phyloP scores from a whole-genome alignment of 2,113 vertebrate species.

The Cynocephalus volans region DNA sequence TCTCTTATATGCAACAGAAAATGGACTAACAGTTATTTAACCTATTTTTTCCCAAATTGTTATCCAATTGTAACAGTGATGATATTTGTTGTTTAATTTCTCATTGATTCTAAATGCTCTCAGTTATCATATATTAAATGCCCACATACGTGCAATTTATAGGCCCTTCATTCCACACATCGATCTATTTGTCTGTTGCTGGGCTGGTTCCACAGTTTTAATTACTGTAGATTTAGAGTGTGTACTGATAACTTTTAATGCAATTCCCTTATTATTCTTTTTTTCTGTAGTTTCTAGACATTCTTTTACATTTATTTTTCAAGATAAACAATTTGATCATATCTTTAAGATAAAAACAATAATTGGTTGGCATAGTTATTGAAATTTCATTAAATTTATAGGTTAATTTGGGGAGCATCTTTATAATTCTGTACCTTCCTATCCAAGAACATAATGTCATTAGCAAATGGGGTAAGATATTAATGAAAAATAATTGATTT shows the following conservation, averaged over 20 bases:
- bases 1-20: too few relatives aligned
- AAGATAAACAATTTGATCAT: not conserved
- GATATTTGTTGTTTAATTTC: not conserved
- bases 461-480: not conserved
- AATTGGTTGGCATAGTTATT: not conserved
- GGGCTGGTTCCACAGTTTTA: not conserved
- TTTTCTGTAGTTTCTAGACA: not conserved
- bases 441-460: not conserved
- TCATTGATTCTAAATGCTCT: not conserved
- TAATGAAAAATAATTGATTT: conserved; percentile 6
- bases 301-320: conserved; percentile 15
- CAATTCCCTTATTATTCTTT: not conserved
- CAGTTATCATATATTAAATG: not conserved
- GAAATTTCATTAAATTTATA: conserved; percentile 37
- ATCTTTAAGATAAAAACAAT: conserved; percentile 36
- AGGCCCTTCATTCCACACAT: not conserved
- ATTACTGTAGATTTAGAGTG: not conserved
- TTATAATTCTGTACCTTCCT: conserved; percentile 10
- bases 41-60: not conserved
- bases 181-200: not conserved
- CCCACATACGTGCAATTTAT: not conserved
- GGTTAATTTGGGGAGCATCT: not conserved
- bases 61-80: not conserved
- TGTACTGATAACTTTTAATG: not conserved
- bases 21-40: not conserved